Evolutionary conservation across 2,888 invertebrate species (phyloP).

Genomic region (Fabriciana adippe): DNA sequence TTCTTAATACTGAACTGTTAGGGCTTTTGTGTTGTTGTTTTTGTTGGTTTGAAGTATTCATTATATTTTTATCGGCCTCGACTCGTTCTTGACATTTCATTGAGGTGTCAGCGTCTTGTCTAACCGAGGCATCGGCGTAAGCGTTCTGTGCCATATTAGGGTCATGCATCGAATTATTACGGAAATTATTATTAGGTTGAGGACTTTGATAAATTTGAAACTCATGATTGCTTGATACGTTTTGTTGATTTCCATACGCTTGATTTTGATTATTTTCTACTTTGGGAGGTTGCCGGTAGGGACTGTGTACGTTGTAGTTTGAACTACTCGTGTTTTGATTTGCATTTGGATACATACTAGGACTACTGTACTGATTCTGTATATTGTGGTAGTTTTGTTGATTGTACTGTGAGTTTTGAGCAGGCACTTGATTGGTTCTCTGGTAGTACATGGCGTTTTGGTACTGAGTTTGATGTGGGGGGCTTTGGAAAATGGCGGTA

Average conservation of each 20-base stretch:
- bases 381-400: slow-evolving; percentile 64
- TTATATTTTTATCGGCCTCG: slow-evolving; percentile 51
- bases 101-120: slow-evolving; percentile 51
- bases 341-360: slow-evolving; percentile 58
- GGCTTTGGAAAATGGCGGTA: slow-evolving; percentile 62
- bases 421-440: slow-evolving; percentile 57
- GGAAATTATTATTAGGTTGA: slow-evolving; percentile 57
- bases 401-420: slow-evolving; percentile 57
- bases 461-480: slow-evolving; percentile 72
- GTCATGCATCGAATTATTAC: slow-evolving; percentile 51
- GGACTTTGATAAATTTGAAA: slow-evolving; percentile 77
- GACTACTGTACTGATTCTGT: slow-evolving; percentile 63
- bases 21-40: slow-evolving; percentile 62
- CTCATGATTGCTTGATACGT: slow-evolving; percentile 53
- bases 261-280: slow-evolving; percentile 55
- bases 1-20: slow-evolving; percentile 67
- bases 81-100: slow-evolving; percentile 49
- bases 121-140: slow-evolving; percentile 53
- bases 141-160: slow-evolving; percentile 50
- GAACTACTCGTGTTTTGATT: slow-evolving; percentile 55
- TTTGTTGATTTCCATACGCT: slow-evolving; percentile 48
- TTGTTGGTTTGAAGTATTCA: slow-evolving; percentile 53
- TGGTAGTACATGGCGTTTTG: slow-evolving; percentile 72
- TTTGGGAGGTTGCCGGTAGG: slow-evolving; percentile 66
- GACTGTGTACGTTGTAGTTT: slow-evolving; percentile 65